Percentiles rank a stretch among this genome's conserved stretches.
Conservation (phyloP, 2,888 invertebrate species). For the Drosophila infuscata region DNA sequence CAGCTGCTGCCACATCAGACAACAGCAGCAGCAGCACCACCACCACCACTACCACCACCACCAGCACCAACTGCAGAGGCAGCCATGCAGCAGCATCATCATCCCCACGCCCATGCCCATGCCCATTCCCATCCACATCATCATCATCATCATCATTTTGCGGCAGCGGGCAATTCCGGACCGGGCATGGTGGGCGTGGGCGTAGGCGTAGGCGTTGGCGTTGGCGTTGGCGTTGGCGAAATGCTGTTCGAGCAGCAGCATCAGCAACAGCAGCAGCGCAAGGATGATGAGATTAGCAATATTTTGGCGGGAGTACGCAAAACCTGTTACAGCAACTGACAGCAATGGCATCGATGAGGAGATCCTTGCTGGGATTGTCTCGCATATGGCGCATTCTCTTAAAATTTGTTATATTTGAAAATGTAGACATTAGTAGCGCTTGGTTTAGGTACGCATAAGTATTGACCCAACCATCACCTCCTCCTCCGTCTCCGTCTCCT, state of each 20-base stretch:
- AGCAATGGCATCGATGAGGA: not conserved
- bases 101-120: slow-evolving; percentile 32
- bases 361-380: not conserved
- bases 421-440: slow-evolving; percentile 44
- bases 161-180: slow-evolving; percentile 1
- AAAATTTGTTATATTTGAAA: slow-evolving; percentile 48
- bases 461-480: slow-evolving; percentile 8
- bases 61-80: slow-evolving; percentile 17
- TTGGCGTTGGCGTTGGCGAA: slow-evolving; percentile 53
- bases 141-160: slow-evolving; percentile 43
- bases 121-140: slow-evolving; percentile 43
- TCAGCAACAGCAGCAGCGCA: slow-evolving; percentile 86
- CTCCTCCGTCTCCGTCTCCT: not conserved
- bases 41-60: slow-evolving; percentile 27
- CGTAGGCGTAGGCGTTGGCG: slow-evolving; percentile 38
- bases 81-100: slow-evolving; percentile 56
- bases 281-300: slow-evolving; percentile 95
- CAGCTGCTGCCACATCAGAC: slow-evolving; percentile 57
- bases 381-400: slow-evolving; percentile 13
- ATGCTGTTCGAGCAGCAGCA: slow-evolving; percentile 84
- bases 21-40: slow-evolving; percentile 4
- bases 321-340: slow-evolving; percentile 92
- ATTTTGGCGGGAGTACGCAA: slow-evolving; percentile 95
- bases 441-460: slow-evolving; percentile 55
- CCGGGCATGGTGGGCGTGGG: slow-evolving; percentile 38